Percentiles rank a stretch among this genome's conserved stretches.
These are phyloP conservation scores for Halictus rubicundus DNA, from an alignment of 1,140 invertebrate species.

Conservation along the genomic window DNA sequence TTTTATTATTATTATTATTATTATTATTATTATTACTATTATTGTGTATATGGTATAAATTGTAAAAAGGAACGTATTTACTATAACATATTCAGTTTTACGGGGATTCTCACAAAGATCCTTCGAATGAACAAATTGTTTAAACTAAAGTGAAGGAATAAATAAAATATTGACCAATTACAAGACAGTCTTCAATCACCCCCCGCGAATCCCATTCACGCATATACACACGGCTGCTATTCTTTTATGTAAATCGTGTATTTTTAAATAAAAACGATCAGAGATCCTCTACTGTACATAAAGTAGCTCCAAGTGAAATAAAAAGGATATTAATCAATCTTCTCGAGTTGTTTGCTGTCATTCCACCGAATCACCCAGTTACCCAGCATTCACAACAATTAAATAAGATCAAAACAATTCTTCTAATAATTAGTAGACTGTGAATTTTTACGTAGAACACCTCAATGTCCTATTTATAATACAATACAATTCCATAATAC, in stretches of 20 bases:
- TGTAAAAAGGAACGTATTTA: conserved; percentile 75
- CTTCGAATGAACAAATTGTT: conserved; percentile 73
- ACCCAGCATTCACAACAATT: no score
- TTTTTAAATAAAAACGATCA: not conserved
- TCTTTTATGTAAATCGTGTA: not conserved
- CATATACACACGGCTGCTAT: not conserved
- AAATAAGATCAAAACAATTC: no score
- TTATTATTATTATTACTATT: conserved; percentile 61
- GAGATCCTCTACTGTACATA: no score
- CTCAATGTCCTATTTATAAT: no score
- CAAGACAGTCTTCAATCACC: conserved; percentile 6
- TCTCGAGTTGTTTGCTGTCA: no score
- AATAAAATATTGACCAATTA: conserved; percentile 74
- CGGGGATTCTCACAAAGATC: conserved; percentile 55
- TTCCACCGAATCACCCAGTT: no score
- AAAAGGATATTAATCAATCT: no score
- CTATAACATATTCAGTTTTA: conserved; percentile 74
- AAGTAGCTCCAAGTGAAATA: no score
- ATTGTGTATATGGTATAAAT: conserved; percentile 75
- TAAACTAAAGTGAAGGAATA: conserved; percentile 73
- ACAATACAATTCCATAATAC: no score
- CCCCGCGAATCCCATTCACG: not conserved
- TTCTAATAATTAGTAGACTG: no score
- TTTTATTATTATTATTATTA: conserved; percentile 60
- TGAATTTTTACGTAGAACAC: no score